These are phyloP conservation scores for Chironomus tentans DNA, from an alignment of 2,888 invertebrate species.

Conservation along the genomic window DNA sequence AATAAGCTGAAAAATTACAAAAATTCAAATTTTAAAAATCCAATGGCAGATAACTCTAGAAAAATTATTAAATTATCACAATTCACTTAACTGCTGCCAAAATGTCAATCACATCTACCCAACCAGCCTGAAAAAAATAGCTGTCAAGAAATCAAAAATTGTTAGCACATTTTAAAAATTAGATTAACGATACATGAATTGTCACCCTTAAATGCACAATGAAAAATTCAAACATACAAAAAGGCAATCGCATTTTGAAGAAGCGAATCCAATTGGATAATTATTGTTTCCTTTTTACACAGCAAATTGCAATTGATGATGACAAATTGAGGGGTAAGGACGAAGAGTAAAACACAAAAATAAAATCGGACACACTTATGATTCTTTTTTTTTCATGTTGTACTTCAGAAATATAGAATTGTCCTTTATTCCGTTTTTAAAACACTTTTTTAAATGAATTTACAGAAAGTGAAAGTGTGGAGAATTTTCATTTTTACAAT, in stretches of 20 bases:
- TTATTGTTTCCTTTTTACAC: conserved; percentile 8
- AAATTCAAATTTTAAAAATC: too few relatives aligned
- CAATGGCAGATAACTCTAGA: too few relatives aligned
- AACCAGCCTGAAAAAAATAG: too few relatives aligned
- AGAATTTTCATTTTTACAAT: too few relatives aligned
- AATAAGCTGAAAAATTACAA: too few relatives aligned
- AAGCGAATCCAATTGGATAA: conserved; percentile 14
- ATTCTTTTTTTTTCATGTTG: not conserved
- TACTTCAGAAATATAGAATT: conserved; percentile 15
- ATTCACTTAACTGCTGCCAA: too few relatives aligned
- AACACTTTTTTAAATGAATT: not conserved
- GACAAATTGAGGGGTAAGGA: not conserved
- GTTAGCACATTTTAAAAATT: not conserved
- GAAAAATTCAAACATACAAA: too few relatives aligned
- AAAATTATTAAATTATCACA: too few relatives aligned
- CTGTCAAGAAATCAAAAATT: too few relatives aligned
- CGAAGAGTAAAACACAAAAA: not conserved
- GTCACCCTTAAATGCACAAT: not conserved
- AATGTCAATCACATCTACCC: too few relatives aligned
- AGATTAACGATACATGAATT: conserved; percentile 16
- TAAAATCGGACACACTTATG: not conserved
- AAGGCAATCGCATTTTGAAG: not conserved
- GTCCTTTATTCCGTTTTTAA: not conserved
- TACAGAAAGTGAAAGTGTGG: too few relatives aligned
- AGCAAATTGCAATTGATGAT: not conserved